Percentiles rank a stretch among this genome's conserved stretches.
Evolutionary conservation across 2,113 vertebrate genomes (phyloP).

Genomic region (Nothoprocta pentlandii): DNA sequence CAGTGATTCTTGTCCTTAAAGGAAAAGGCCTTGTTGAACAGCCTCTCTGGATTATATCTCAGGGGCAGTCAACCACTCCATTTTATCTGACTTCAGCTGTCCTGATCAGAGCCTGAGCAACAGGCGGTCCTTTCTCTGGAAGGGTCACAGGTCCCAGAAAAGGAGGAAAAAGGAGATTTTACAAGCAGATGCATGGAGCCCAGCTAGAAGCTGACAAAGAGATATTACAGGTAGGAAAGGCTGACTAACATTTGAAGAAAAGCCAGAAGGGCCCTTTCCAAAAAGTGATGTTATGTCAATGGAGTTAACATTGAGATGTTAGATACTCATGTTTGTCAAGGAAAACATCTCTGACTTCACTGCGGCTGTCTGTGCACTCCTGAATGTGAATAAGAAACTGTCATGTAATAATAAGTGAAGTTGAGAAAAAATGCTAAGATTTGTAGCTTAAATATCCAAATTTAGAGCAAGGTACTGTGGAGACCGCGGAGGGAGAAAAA

Average conservation of each 20-base stretch:
- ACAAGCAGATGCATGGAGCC: rapidly evolving
- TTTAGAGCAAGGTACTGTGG: not conserved
- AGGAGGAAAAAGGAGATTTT: not conserved
- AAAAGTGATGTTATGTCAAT: not conserved
- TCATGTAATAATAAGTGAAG: not conserved
- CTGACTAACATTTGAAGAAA: not conserved
- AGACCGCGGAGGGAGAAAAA: not conserved
- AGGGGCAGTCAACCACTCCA: not conserved
- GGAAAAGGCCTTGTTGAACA: not conserved
- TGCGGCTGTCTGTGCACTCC: not conserved
- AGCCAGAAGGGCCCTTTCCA: not conserved
- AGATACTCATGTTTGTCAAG: rapidly evolving
- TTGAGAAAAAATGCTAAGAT: not conserved
- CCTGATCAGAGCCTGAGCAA: not conserved
- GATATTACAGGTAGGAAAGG: not conserved
- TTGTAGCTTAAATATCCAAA: not conserved
- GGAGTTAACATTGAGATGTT: not conserved
- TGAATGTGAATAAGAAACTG: not conserved
- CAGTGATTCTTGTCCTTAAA: not conserved
- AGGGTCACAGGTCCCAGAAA: not conserved
- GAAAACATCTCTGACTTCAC: not conserved
- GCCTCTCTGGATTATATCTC: not conserved
- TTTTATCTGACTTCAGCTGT: constrained; percentile 42
- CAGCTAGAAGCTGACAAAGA: not conserved
- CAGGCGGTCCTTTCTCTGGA: constrained; percentile 13